Evolutionary conservation across 2,113 vertebrate genomes (phyloP), one percentile per base, ranked within the genome.

Genomic region (Solea solea): DNA sequence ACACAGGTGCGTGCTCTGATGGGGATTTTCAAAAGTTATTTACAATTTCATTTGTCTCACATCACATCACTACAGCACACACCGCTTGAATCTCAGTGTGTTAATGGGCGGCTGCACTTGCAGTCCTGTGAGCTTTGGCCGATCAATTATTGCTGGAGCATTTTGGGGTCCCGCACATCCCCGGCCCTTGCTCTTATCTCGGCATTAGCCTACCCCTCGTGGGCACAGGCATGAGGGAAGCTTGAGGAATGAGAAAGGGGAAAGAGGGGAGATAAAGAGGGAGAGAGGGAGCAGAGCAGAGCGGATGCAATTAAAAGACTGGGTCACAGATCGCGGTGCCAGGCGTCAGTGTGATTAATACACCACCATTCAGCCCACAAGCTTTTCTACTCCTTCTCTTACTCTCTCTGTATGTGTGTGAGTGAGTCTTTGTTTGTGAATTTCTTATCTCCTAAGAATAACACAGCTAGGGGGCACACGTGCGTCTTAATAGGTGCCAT

Each of bases 251-350:
- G 76, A 87, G 72, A 82, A 81, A 74, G 73, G 86, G 74, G 69
- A 66, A 80, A 68, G 74, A 65, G 74, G 78, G 54, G 34, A 90
- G 91, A 92, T 90, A 92, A 92, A 92, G 87, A 83, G 72, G 56
- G 74, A 86, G 82, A 82, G 85, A 58, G 54, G 78, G 80, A 86
- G 83, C 84, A 86, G 75, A 87, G 77, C 80, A 82, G 71, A 6
- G 81, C 69, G 90, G 90, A 93, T 83, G 89, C 84, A 88, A 92
- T 94, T 93, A 92, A 94, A 93, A 90, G 89, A 83, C 78, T 76
- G 74, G 90, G 90, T 91, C 91, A 92, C 85, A 90, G 89, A 92
- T 86, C 88, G 86, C 82, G 74, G 84, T 85, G 80, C 80, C 75
- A 86, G 80, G 78, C 57, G 67, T 89, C 78, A 87, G 70, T 83